Base-by-base conservation (phyloP, 1,140 invertebrate species). In the Protaetia brevitarsis region DNA sequence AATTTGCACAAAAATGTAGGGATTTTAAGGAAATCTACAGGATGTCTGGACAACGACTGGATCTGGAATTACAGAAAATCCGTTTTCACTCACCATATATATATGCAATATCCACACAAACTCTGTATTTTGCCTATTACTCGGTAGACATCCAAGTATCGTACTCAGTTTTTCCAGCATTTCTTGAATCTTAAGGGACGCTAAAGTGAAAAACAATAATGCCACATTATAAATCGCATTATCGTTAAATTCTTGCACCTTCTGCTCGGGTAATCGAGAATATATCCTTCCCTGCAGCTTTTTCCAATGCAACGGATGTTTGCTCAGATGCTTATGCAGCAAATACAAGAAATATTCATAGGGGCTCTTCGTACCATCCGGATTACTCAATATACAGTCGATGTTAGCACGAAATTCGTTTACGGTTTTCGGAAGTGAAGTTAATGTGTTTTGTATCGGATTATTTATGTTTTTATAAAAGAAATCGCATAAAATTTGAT, bases 231-330 rank as follows among this genome's bases (percentile, higher is more conserved):
- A 71, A 19, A 78, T 61, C 16, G 74, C 76, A 31, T 51, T 66
- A 8, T 73, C 69, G 16, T 66, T 65, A 31, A 76, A 66, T 58
- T 76, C 69, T 16, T 71, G 72, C 7, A 76, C 63, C 71, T 77
- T 78, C 36, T 72, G 70, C 2, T 73, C 69, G 2, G 73, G 72
- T 10, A 78, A 64, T 66, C 75, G 72, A 4, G 75, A 76, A 66
- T 74, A 78, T 66, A 78, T 77, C 21, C 76, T 60, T 3, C 75
- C 75, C 61, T 74, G 73, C 21, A 78, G 69, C 66, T 76, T 77
- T 2, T 64, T 68, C 76, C 76, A 78, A 41, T 78, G 74, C 21
- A 64, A 51, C 10, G 76, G 74, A 69, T 75, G 66, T 41, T 70
- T 67, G 37, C 7, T 63, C 29, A 78, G 68, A 59, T 78, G 72